Conservation (phyloP, 1,140 invertebrate species). For the Meloidogyne hapla region DNA sequence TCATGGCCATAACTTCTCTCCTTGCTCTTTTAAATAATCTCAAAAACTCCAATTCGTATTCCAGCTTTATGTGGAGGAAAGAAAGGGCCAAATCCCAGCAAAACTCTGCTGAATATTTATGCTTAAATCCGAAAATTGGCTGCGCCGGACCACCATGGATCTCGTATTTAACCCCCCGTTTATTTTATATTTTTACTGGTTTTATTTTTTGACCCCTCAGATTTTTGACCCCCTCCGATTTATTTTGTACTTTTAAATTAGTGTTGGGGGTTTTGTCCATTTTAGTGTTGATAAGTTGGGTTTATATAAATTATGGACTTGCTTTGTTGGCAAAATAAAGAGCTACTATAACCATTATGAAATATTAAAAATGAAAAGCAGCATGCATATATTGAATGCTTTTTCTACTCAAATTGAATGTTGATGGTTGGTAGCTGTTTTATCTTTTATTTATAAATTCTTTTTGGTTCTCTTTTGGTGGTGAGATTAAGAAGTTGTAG, state of each 20-base stretch:
- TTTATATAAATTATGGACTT: too few relatives aligned
- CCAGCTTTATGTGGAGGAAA: neutral
- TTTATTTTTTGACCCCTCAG: too few relatives aligned
- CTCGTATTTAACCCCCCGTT: too few relatives aligned
- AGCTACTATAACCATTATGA: neutral
- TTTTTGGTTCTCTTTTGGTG: neutral
- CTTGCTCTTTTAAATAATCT: neutral
- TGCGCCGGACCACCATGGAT: too few relatives aligned
- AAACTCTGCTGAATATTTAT: too few relatives aligned
- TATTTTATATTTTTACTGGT: too few relatives aligned
- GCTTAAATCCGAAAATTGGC: too few relatives aligned
- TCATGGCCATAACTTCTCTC: neutral
- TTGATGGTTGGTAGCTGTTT: neutral
- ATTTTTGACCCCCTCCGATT: too few relatives aligned
- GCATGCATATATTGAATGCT: slow-evolving; percentile 2
- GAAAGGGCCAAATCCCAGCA: neutral
- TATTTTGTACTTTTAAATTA: neutral
- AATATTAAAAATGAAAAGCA: neutral
- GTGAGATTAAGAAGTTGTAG: neutral
- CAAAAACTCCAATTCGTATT: neutral
- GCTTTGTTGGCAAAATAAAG: neutral
- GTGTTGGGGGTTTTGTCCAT: neutral
- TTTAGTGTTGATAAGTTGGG: neutral
- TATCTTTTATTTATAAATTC: neutral
- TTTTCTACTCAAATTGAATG: neutral